Evolutionary conservation across 2,888 invertebrate genomes (phyloP), one percentile per base, ranked within the genome.

Genomic region (Scaeva pyrastri): DNA sequence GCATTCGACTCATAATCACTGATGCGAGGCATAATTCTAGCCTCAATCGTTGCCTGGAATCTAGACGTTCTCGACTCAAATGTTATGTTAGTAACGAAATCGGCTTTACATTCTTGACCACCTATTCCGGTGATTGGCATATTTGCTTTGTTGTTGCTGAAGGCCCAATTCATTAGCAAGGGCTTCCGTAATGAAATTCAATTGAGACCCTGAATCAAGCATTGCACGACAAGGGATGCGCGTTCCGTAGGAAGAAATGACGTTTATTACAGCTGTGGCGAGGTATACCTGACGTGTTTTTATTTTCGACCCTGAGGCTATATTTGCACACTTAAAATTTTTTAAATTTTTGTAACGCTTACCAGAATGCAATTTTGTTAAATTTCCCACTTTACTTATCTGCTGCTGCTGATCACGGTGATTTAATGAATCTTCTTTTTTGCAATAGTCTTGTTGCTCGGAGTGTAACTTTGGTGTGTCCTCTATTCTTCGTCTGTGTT

Each of bases 1-100:
- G 26, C 64, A 43, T 19, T 64, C 6, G 87, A 79, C 10, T 87
- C 79, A 31, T 76, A 58, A 2, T 78, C 79, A 48, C 56, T 66
- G 14, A 75, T 66, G 12, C 56, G 31, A 75, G 45, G 48, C 58
- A 75, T 48, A 16, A 75, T 66, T 31, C 66, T 66, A 2, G 55
- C 75, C 31, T 70, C 55, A 52, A 64, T 36, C 16, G 45, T 56
- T 66, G 50, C 41, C 12, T 31, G 21, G n/a, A 43, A 64, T 8
- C 31, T 6, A 14, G 21, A 52, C 23, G 48, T 45, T 23, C 39
- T 64, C 10, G 62, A 74, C 36, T 62, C 41, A 19, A 73, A n/a
- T 26, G 50, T 73, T 23, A 62, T 14, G 6, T 62, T 41, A 14
- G 43, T 36, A 7, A 36, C 36, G 36, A 36, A 12, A 52, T 50